Evolutionary conservation across 92 coral and sea anemone species (phyloP).

Genomic region (Diadumene lineata): DNA sequence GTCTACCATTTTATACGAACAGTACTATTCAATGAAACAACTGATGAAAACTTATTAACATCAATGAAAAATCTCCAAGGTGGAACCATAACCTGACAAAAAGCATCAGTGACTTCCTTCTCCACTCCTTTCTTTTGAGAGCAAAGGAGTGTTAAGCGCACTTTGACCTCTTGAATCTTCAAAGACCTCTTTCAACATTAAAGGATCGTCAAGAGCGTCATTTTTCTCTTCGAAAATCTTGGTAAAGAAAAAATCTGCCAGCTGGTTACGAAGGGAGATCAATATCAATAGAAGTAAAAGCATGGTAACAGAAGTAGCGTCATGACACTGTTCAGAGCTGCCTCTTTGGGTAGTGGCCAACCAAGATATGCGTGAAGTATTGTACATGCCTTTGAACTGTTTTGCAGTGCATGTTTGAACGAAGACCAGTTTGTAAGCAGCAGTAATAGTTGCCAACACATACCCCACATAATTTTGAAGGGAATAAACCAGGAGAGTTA

Average conservation of each 20-base stretch:
- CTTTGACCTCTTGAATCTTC: background rate
- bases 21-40: constrained; percentile 20
- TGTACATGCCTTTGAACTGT: background rate
- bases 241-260: background rate
- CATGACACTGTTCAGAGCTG: background rate
- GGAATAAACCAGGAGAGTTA: constrained; percentile 35
- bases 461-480: constrained; percentile 27
- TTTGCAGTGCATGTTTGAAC: constrained; percentile 16
- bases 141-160: background rate
- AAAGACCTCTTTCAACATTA: background rate
- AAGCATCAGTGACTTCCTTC: background rate
- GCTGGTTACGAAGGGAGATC: background rate
- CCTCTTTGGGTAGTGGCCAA: background rate
- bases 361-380: background rate
- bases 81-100: background rate
- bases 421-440: constrained; percentile 45
- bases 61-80: background rate
- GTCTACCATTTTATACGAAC: constrained; percentile 35
- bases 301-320: background rate
- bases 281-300: background rate
- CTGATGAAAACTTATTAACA: background rate
- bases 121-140: background rate
- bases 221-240: background rate
- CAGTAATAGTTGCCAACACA: constrained; percentile 38
- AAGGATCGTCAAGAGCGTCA: background rate